These are phyloP conservation scores for Zygaena filipendulae DNA, from an alignment of 2,888 invertebrate genomes.

Conservation along the genomic window DNA sequence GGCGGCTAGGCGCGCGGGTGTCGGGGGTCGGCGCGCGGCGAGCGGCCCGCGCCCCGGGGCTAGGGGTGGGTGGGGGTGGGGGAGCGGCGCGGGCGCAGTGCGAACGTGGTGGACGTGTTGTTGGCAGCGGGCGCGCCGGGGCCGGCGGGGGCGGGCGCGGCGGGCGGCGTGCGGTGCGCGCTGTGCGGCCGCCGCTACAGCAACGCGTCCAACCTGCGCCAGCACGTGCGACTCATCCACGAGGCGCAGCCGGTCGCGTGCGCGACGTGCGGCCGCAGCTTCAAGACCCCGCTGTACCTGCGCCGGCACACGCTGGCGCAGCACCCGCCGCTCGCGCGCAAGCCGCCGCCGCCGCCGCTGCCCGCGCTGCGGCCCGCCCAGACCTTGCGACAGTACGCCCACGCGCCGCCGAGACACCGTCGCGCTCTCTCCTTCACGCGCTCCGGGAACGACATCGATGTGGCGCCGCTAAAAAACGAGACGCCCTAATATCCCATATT, in stretches of 20 bases:
- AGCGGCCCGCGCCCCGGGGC: slow-evolving; percentile 24
- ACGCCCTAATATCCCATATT: neutral
- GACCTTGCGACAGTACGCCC: slow-evolving; percentile 30
- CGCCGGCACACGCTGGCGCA: slow-evolving; percentile 80
- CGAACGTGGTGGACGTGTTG: slow-evolving; percentile 55
- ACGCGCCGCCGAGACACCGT: slow-evolving; percentile 19
- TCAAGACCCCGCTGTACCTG: slow-evolving; percentile 81
- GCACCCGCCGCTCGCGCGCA: slow-evolving; percentile 50
- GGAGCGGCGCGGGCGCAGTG: slow-evolving; percentile 27
- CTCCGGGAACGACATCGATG: neutral
- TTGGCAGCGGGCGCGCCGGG: slow-evolving; percentile 37
- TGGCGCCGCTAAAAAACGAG: slow-evolving; percentile 10
- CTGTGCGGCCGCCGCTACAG: slow-evolving; percentile 78
- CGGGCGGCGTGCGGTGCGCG: slow-evolving; percentile 66
- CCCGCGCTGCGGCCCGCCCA: slow-evolving; percentile 41
- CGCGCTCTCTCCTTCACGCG: slow-evolving; percentile 23
- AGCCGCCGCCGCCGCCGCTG: slow-evolving; percentile 28
- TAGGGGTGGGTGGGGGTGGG: slow-evolving; percentile 18
- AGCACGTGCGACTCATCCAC: slow-evolving; percentile 81
- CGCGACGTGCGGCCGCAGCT: slow-evolving; percentile 76
- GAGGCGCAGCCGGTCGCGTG: slow-evolving; percentile 77
- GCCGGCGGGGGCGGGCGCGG: slow-evolving; percentile 26
- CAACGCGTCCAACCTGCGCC: slow-evolving; percentile 78
- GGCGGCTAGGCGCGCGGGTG: slow-evolving; percentile 63
- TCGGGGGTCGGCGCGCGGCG: slow-evolving; percentile 39